These are phyloP conservation scores for Rhodinocichla rosea DNA, from an alignment of 2,113 vertebrate species.

Conservation along the genomic window DNA sequence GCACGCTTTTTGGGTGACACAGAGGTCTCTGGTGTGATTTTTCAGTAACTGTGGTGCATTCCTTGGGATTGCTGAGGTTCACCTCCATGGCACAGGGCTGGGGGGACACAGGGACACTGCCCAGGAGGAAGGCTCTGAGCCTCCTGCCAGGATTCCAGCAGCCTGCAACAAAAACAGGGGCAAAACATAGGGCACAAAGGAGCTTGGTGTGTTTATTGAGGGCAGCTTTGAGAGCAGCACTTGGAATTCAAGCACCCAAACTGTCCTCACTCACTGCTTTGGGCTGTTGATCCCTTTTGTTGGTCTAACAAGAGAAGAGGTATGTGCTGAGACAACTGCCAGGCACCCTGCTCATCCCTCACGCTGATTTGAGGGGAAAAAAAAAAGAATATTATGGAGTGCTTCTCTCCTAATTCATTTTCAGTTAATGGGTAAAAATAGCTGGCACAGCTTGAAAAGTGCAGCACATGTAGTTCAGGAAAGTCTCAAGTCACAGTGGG, in stretches of 20 bases:
- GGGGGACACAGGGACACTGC: background rate
- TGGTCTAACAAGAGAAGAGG: background rate
- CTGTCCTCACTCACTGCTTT: background rate
- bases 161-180: background rate
- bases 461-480: background rate
- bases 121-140: background rate
- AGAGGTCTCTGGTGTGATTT: background rate
- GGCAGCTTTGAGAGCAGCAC: background rate
- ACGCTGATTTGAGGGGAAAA: background rate
- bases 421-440: slow-evolving; percentile 37
- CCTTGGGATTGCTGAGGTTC: background rate
- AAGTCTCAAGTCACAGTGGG: slow-evolving; percentile 44
- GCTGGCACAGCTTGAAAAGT: slow-evolving; percentile 57
- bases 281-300: background rate
- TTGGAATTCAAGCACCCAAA: background rate
- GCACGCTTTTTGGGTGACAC: background rate
- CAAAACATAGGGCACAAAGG: fast-evolving
- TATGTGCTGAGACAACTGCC: background rate
- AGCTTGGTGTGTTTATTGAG: background rate
- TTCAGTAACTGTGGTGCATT: background rate
- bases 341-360: background rate
- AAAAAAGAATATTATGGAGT: background rate
- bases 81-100: fast-evolving
- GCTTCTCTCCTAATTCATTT: slow-evolving; percentile 9
- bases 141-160: background rate